phyloP scores from a whole-genome alignment of 2,113 vertebrate species.

The Thalassoma bifasciatum region DNA sequence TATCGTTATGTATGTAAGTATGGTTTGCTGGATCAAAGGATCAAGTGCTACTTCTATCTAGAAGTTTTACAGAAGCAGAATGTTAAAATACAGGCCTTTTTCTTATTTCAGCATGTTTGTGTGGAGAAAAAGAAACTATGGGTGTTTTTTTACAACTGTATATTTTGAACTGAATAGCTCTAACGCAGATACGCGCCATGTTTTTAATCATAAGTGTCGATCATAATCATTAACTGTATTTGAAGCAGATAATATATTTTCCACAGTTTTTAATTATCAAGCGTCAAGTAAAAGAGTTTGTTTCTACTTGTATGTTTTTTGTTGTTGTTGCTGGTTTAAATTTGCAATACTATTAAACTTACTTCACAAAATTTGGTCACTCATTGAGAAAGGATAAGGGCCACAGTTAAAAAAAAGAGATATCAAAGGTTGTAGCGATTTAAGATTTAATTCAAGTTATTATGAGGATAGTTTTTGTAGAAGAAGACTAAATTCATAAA shows the following conservation, averaged over 20 bases:
- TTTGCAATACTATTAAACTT: conserved; percentile 4
- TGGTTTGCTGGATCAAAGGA: conserved; percentile 62
- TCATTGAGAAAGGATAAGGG: background rate
- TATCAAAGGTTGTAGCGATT: no score
- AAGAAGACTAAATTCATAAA: no score
- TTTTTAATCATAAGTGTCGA: conserved; percentile 56
- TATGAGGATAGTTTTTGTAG: no score
- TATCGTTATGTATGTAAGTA: conserved; percentile 53
- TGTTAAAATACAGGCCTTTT: conserved; percentile 57
- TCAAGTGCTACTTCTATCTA: conserved; percentile 69
- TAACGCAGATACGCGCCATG: conserved; percentile 54
- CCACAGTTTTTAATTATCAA: conserved; percentile 52
- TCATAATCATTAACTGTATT: conserved; percentile 46
- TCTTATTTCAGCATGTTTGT: conserved; percentile 66
- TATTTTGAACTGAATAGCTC: conserved; percentile 53
- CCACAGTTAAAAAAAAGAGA: no score
- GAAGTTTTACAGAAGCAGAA: conserved; percentile 65
- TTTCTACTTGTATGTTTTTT: conserved; percentile 22
- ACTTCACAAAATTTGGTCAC: conserved; percentile 10
- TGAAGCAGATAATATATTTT: conserved; percentile 53
- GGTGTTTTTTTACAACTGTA: conserved; percentile 29
- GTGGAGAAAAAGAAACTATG: conserved; percentile 24
- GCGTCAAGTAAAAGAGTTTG: conserved; percentile 50
- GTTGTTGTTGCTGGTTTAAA: conserved; percentile 14
- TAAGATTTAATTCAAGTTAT: no score